A percentile compares a stretch with the other conserved stretches of the same genome.
phyloP scores from a whole-genome alignment of 1,140 invertebrate species.

The Meloidogyne chitwoodi region DNA sequence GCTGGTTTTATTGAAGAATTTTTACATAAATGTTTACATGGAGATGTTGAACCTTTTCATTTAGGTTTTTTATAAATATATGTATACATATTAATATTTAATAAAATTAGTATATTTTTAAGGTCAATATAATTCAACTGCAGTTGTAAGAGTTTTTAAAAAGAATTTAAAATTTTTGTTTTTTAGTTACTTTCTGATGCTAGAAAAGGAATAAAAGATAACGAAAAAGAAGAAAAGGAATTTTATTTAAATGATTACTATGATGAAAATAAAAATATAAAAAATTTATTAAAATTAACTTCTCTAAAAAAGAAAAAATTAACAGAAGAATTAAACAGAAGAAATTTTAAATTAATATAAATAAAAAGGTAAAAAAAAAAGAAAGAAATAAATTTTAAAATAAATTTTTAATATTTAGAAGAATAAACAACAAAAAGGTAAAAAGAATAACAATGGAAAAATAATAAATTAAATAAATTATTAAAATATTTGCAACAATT shows the following conservation, averaged over 20 bases:
- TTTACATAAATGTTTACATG: slow-evolving; percentile 39
- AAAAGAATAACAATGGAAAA: no score
- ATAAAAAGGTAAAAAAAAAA: no score
- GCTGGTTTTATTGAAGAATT: slow-evolving; percentile 47
- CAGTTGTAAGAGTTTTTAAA: slow-evolving; percentile 22
- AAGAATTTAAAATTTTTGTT: neutral
- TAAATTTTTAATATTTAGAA: no score
- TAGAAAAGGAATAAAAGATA: neutral
- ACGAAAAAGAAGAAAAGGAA: neutral
- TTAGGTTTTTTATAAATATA: neutral
- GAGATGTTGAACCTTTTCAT: slow-evolving; percentile 43
- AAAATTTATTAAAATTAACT: neutral
- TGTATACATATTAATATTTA: neutral
- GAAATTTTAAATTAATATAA: no score
- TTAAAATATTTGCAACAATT: no score
- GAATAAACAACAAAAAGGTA: no score
- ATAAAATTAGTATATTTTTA: no score
- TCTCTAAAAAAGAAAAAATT: neutral
- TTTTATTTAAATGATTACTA: neutral
- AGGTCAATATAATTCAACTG: slow-evolving; percentile 47
- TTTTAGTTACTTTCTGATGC: slow-evolving; percentile 1
- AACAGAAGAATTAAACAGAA: neutral
- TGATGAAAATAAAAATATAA: neutral
- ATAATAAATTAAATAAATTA: no score
- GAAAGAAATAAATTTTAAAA: no score